Evolutionary conservation across 2,113 vertebrate genomes (phyloP).

Genomic region (Sminthopsis crassicaudata): DNA sequence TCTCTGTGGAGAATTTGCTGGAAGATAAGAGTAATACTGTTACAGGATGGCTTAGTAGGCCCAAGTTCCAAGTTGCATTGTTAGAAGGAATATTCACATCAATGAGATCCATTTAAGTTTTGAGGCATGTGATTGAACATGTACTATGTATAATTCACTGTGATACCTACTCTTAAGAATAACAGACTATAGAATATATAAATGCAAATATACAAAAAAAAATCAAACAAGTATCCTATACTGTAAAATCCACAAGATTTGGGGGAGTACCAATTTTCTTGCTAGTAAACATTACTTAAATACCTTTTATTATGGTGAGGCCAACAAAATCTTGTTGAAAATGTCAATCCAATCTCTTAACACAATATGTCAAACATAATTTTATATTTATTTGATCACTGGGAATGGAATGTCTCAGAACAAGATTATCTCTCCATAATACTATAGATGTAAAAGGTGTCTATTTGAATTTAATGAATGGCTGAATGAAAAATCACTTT

Average conservation of each 20-base stretch:
- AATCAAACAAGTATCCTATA: not conserved
- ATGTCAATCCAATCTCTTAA: not conserved
- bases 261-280: not conserved
- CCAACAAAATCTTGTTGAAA: not conserved
- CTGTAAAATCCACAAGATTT: not conserved
- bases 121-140: not conserved
- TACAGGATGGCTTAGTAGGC: not conserved
- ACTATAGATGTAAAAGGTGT: not conserved
- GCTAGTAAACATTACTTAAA: not conserved
- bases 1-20: not conserved
- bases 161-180: not conserved
- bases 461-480: not conserved
- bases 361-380: not conserved
- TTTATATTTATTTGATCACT: not conserved
- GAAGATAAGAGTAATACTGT: not conserved
- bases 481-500: not conserved
- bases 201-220: not conserved
- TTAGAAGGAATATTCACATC: not conserved
- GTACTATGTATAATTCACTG: not conserved
- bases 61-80: not conserved
- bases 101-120: not conserved
- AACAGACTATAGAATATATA: not conserved
- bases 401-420: not conserved
- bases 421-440: not conserved
- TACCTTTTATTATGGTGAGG: not conserved